Base-by-base conservation (phyloP, 2,113 vertebrate genomes). In the Prinia subflava region DNA sequence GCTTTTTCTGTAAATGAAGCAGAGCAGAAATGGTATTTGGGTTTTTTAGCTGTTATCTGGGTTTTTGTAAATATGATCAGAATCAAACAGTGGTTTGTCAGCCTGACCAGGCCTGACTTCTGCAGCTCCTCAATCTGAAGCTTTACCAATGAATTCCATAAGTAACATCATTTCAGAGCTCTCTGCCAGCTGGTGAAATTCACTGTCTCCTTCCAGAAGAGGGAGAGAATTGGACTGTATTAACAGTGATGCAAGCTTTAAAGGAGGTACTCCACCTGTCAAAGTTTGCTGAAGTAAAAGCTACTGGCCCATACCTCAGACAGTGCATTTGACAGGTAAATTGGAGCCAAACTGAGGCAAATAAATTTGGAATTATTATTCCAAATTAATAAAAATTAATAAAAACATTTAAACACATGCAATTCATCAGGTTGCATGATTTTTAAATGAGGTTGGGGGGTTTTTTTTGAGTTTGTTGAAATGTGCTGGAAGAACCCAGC, bases 351-450 rank as follows among this genome's bases (percentile, higher is more conserved):
- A 7, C 4, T 44, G 33, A 22, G 33, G 13, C 7, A 15, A 79
- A 55, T 33, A 63, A 42, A 44, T 83, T 69, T 53, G 8, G 20
- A 80, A 65, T 52, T 27, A 25, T 10, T 44, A 1, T 62, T 33
- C 12, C 57, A 41, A 80, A 60, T 25, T 44, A 44, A 44, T 44
- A 16, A 15, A 39, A 39, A 39, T 39, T 39, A 2, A 1, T 5
- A 24, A 6, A 1, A 7, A 9, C 15, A 12, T 59, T 67, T 2
- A 1, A 55, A 56, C 39, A 21, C 3, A n/a, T 18, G 4, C 5
- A n/a, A 22, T 37, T n/a, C 3, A 57, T 53, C 25, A 65, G 21
- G 13, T 30, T 63, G 17, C 7, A 28, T n/a, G 13, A 30, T 37
- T 77, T 73, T 79, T 10, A 25, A 68, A 39, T 8, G 55, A 4